phyloP scores from a whole-genome alignment of 2,888 invertebrate genomes.

The Chironomus tentans region DNA sequence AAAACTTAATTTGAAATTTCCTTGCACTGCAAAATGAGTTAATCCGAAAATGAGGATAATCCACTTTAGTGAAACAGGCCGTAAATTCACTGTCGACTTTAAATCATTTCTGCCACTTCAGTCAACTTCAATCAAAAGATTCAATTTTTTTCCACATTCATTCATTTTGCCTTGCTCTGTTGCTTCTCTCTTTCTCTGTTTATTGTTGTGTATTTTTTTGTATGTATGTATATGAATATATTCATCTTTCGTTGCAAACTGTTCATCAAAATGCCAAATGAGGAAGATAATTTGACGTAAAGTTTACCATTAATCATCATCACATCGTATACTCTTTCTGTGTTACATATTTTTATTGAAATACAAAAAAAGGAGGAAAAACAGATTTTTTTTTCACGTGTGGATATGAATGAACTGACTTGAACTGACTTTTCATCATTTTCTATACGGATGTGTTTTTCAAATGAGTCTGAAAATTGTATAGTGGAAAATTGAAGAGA shows the following conservation, averaged over 20 bases:
- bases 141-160: neutral
- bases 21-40: too few relatives aligned
- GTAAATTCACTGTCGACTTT: neutral
- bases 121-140: slow-evolving; percentile 2
- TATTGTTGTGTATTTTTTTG: too few relatives aligned
- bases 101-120: neutral
- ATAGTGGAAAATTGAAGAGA: too few relatives aligned
- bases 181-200: too few relatives aligned
- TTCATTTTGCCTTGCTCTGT: too few relatives aligned
- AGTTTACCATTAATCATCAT: slow-evolving; percentile 26
- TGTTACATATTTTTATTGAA: too few relatives aligned
- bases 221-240: neutral
- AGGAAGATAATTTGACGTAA: slow-evolving; percentile 26
- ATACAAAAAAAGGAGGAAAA: too few relatives aligned
- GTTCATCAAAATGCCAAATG: slow-evolving; percentile 13
- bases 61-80: too few relatives aligned
- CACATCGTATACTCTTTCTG: neutral
- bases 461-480: too few relatives aligned
- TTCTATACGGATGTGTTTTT: neutral
- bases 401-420: neutral
- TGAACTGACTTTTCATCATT: neutral
- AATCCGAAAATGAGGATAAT: too few relatives aligned
- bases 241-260: neutral
- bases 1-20: too few relatives aligned
- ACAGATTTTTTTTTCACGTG: too few relatives aligned